phyloP scores from a whole-genome alignment of 2,888 invertebrate genomes.

The Agriopis aurantiaria region DNA sequence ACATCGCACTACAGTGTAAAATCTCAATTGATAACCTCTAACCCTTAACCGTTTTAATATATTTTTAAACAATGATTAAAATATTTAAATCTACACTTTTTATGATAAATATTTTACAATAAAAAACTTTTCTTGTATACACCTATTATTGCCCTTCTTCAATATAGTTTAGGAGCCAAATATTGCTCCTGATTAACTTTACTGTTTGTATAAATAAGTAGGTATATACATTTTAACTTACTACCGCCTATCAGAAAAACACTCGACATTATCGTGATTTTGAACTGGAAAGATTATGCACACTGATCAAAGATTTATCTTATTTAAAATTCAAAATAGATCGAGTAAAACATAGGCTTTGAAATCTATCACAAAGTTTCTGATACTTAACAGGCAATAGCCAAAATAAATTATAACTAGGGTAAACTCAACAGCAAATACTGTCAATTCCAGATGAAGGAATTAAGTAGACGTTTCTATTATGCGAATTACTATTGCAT shows the following conservation, averaged over 20 bases:
- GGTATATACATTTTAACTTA: constrained; percentile 61
- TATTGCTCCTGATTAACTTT: constrained; percentile 54
- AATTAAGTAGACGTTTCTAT: constrained; percentile 71
- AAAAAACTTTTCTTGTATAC: constrained; percentile 76
- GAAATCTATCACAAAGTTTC: constrained; percentile 79
- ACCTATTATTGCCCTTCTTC: constrained; percentile 82
- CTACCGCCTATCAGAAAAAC: constrained; percentile 59
- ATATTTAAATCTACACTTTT: constrained; percentile 67
- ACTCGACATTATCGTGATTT: constrained; percentile 68
- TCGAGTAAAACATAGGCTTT: constrained; percentile 74
- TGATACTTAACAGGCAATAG: constrained; percentile 80
- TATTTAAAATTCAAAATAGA: constrained; percentile 81
- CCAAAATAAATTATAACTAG: constrained; percentile 72
- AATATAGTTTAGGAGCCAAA: constrained; percentile 64
- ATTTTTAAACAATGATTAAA: constrained; percentile 67
- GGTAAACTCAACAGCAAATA: constrained; percentile 65
- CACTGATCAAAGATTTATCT: constrained; percentile 72
- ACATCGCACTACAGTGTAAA: constrained; percentile 61
- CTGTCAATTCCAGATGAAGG: constrained; percentile 69
- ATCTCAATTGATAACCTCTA: constrained; percentile 64
- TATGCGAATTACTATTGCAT: constrained; percentile 79
- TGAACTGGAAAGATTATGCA: constrained; percentile 69
- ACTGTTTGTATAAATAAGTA: constrained; percentile 66
- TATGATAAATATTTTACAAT: constrained; percentile 77
- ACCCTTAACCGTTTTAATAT: constrained; percentile 71